phyloP scores from a whole-genome alignment of 2,888 invertebrate species.

The Tachystola acroxantha region DNA sequence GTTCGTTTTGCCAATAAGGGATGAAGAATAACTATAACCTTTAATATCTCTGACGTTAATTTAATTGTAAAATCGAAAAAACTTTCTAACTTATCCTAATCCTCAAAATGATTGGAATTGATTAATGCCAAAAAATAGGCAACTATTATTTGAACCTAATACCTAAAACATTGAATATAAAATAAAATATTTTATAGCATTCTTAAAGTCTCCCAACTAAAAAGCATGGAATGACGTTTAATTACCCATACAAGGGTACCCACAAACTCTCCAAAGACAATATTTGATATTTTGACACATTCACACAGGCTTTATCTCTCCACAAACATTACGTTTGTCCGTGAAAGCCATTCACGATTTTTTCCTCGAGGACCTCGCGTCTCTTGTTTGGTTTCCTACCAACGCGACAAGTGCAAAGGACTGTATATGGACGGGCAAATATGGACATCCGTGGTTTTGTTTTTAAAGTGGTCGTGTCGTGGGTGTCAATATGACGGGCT shows the following conservation, averaged over 20 bases:
- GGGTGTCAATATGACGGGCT: constrained; percentile 37
- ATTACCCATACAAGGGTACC: constrained; percentile 48
- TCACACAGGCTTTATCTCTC: constrained; percentile 74
- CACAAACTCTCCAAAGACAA: constrained; percentile 53
- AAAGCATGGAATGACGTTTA: constrained; percentile 32
- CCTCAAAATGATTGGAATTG: too few relatives aligned
- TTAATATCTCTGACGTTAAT: too few relatives aligned
- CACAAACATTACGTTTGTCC: constrained; percentile 68
- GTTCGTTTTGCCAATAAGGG: too few relatives aligned
- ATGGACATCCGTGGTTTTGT: constrained; percentile 56
- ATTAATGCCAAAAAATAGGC: too few relatives aligned
- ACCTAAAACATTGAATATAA: too few relatives aligned
- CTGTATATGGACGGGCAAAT: constrained; percentile 60
- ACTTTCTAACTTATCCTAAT: too few relatives aligned
- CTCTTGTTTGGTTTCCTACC: constrained; percentile 69
- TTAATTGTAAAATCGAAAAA: too few relatives aligned
- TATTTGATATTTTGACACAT: constrained; percentile 78
- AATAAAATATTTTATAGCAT: too few relatives aligned
- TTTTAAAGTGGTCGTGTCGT: constrained; percentile 42
- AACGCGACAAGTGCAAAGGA: constrained; percentile 73
- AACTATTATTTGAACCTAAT: too few relatives aligned
- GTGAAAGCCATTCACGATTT: constrained; percentile 70
- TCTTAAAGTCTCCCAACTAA: too few relatives aligned
- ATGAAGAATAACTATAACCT: too few relatives aligned
- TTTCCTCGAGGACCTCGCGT: constrained; percentile 53